phyloP scores from a whole-genome alignment of 2,113 vertebrate species.

The Cariama cristata region DNA sequence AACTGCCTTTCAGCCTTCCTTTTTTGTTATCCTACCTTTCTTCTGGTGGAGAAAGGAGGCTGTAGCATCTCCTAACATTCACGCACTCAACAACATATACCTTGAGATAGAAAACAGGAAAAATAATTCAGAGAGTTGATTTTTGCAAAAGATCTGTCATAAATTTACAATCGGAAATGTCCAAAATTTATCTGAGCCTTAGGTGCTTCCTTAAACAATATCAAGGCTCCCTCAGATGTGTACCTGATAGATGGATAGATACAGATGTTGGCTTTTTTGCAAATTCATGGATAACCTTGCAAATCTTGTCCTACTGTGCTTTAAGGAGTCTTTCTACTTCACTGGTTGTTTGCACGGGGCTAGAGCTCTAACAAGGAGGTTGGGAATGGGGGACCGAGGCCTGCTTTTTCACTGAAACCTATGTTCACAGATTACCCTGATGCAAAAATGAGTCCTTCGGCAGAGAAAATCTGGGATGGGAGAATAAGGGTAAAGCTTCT shows the following conservation, averaged over 20 bases:
- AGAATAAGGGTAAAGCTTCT: not conserved
- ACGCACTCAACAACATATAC: not conserved
- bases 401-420: not conserved
- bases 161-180: not conserved
- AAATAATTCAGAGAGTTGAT: not conserved
- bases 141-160: not conserved
- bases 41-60: not conserved
- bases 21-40: not conserved
- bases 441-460: not conserved
- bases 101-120: not conserved
- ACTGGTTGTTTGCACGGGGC: not conserved
- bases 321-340: not conserved
- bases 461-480: not conserved
- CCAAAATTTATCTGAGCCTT: not conserved
- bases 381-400: not conserved
- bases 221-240: not conserved
- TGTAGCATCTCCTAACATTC: not conserved
- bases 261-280: not conserved
- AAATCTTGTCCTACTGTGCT: not conserved
- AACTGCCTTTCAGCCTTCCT: not conserved
- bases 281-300: not conserved
- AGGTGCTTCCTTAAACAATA: not conserved
- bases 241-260: not conserved
- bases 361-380: not conserved
- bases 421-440: not conserved